Conservation (phyloP, 2,888 invertebrate species). For the Drosophila stalkeri region DNA sequence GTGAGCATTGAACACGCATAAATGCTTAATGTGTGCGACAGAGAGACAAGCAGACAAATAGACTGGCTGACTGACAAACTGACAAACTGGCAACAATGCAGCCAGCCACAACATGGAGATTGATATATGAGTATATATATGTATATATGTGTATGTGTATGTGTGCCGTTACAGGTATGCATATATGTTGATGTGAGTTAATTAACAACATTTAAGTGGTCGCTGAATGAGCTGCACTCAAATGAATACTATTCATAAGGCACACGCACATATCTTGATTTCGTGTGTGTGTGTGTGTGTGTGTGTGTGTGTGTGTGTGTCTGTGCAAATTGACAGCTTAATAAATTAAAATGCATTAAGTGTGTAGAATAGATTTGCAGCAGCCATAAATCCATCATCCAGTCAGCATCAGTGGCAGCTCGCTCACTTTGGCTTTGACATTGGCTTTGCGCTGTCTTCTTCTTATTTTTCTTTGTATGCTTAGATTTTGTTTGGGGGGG, state of each 20-base stretch:
- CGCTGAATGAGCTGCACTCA: conserved; percentile 33
- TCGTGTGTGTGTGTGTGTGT: conserved; percentile 6
- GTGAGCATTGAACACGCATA: conserved; percentile 28
- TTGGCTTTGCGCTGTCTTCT: conserved; percentile 38
- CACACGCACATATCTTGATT: conserved; percentile 7
- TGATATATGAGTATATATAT: not conserved
- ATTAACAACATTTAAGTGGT: conserved; percentile 54
- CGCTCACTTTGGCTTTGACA: conserved; percentile 30
- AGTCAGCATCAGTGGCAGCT: conserved; percentile 26
- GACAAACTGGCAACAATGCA: conserved; percentile 24
- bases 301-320: conserved; percentile 6
- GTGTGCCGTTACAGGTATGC: not conserved
- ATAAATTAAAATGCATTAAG: conserved; percentile 80
- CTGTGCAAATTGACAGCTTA: conserved; percentile 71
- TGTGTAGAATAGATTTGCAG: conserved; percentile 73
- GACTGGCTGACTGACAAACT: conserved; percentile 1
- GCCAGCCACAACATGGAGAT: conserved; percentile 24
- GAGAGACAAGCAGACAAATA: conserved; percentile 1
- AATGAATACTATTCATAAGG: conserved; percentile 9
- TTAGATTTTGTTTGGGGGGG: not conserved
- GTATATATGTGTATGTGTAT: not conserved
- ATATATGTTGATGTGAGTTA: conserved; percentile 25
- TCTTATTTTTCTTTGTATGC: not conserved
- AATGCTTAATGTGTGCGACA: conserved; percentile 30
- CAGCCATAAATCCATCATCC: conserved; percentile 72